Percentiles rank a stretch among this genome's conserved stretches.
Conservation (phyloP, 2,888 invertebrate species). For the Ferrisia virgata region DNA sequence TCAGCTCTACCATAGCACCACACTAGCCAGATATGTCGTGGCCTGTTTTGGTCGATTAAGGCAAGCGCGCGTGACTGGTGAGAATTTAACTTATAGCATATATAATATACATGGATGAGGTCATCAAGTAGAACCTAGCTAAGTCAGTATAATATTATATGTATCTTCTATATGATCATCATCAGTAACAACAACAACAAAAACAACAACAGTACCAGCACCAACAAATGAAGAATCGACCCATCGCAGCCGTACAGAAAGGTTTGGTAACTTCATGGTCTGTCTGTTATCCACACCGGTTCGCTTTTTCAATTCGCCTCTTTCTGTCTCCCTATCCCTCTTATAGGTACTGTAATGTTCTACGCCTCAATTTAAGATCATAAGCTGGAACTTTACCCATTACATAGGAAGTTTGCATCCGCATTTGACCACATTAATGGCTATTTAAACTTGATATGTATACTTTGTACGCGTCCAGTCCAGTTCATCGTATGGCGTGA, state of each 20-base stretch:
- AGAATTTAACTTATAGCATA: constrained; percentile 23
- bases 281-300: constrained; percentile 23
- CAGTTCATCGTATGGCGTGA: no score
- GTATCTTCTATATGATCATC: constrained; percentile 19
- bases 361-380: constrained; percentile 44
- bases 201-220: no score
- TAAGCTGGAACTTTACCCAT: constrained; percentile 41
- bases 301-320: constrained; percentile 7
- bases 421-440: constrained; percentile 25
- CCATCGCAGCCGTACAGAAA: not conserved
- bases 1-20: not conserved
- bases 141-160: no score
- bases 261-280: constrained; percentile 39
- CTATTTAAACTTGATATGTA: not conserved
- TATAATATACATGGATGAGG: constrained; percentile 32
- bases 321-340: not conserved
- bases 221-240: not conserved
- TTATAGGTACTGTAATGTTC: constrained; percentile 30
- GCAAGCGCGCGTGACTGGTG: constrained; percentile 42
- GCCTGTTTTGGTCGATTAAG: constrained; percentile 26
- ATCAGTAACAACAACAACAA: not conserved
- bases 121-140: constrained; percentile 2
- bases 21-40: not conserved
- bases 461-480: not conserved
- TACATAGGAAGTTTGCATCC: constrained; percentile 8